Evolutionary conservation across 2,113 vertebrate species (phyloP), one percentile per base, ranked within the genome.

Genomic region (Leucoraja erinaceus): DNA sequence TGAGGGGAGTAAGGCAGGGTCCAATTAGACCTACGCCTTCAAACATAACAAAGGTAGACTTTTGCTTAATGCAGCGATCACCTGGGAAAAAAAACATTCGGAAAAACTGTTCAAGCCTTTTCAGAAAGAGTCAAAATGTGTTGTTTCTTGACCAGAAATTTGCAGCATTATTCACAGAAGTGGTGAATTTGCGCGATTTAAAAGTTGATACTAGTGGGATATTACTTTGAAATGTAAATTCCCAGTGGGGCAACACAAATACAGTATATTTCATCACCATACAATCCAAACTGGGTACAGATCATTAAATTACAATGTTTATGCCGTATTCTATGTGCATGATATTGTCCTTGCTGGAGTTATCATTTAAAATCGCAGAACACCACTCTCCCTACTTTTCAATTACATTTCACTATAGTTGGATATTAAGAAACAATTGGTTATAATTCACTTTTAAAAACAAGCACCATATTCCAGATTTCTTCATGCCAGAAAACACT

Each of bases 181-280:
- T 88, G 83, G 28, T 63, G 59, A 88, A 47, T 47, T 31, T 63
- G 59, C 59, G 63, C 31, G 81, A 86, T 86, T 86, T 86, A 86
- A 86, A 54, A 47, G 6, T 81, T 81, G n/a, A 66, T n/a, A 90
- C 59, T 6, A 72, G 66, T 70, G 90, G 66, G 90, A 91, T 38
- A 72, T 91, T 72, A 72, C 31, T 72, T 91, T 72, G 66, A 91
- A 54, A 91, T 91, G 68, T 33, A 91, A 91, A 72, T 91, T 47
- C 33, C 12, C 47, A 47, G 28, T 72, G 9, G 38, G 90, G 22
- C 20, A 74, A 22, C 33, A 31, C 56, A 31, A 66, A 4, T 25
- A 72, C 0, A 91, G 18, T 25, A 72, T 5, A 91, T 54, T 54
- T 91, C 22, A 72, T 72, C 59, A 88, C 33, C 90, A 70, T 66